Percentiles rank a stretch among this genome's conserved stretches.
Conservation (phyloP, 2,888 invertebrate genomes). For the Elysia crispata region DNA sequence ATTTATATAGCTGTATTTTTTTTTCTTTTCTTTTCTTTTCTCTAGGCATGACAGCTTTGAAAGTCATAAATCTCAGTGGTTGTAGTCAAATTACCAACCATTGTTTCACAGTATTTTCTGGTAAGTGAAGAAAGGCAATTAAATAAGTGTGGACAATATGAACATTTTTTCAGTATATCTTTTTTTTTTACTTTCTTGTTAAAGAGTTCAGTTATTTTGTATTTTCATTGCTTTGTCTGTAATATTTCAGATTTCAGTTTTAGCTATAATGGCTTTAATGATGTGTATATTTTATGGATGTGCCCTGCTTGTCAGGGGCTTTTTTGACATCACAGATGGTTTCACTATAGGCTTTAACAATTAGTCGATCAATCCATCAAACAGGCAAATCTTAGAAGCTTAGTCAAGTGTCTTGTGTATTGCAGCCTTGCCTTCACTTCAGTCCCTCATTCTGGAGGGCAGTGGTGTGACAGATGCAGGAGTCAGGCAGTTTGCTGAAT, state of each 20-base stretch:
- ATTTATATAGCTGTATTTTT: no score
- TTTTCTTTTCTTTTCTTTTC: conserved; percentile 40
- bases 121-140: conserved; percentile 55
- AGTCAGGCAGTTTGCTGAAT: conserved; percentile 59
- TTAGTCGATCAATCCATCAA: not conserved
- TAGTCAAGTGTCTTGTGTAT: conserved; percentile 1
- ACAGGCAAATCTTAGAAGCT: not conserved
- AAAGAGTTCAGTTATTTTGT: no score
- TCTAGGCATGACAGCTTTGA: conserved; percentile 71
- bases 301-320: not conserved
- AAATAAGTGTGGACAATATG: no score
- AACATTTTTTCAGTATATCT: no score
- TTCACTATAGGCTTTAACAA: not conserved
- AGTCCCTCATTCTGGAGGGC: conserved; percentile 67
- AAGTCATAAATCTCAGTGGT: conserved; percentile 66
- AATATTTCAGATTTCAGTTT: no score
- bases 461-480: conserved; percentile 71
- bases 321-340: not conserved
- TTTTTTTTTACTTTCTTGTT: no score
- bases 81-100: conserved; percentile 72
- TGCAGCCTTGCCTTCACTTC: conserved; percentile 64
- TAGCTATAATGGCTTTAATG: no score
- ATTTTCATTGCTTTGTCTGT: not conserved
- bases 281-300: not conserved
- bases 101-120: conserved; percentile 61